These are phyloP conservation scores for Thalassophryne amazonica DNA, from an alignment of 2,797 vertebrate genomes.

Conservation along the genomic window DNA sequence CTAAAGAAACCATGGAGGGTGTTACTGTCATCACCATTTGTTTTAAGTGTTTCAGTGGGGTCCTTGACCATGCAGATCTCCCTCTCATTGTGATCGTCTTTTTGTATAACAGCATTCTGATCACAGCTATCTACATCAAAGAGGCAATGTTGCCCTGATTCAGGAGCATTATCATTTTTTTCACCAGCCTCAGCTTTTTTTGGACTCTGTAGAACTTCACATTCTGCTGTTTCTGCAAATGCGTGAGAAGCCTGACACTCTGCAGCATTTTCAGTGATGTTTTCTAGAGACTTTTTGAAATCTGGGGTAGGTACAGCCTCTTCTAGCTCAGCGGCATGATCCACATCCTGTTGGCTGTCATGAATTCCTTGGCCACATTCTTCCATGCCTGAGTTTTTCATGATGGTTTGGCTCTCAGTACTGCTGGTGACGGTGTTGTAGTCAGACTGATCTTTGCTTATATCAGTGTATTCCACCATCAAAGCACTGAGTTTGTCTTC, in stretches of 20 bases:
- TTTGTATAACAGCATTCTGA: background rate
- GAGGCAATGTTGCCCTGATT: conserved; percentile 7
- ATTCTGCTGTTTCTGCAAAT: conserved; percentile 31
- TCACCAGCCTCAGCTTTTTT: conserved; percentile 6
- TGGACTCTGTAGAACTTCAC: conserved; percentile 38
- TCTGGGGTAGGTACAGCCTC: background rate
- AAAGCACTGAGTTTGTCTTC: background rate
- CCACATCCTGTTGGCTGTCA: conserved; percentile 1
- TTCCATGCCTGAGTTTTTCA: too few relatives aligned
- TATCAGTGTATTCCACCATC: too few relatives aligned
- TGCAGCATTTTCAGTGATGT: conserved; percentile 7
- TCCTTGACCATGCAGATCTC: conserved; percentile 42
- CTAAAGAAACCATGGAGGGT: conserved; percentile 36
- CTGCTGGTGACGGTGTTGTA: too few relatives aligned
- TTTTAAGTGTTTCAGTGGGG: conserved; percentile 28
- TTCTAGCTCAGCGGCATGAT: background rate
- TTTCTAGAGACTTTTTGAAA: conserved; percentile 5
- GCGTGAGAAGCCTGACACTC: background rate
- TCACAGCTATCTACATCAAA: background rate
- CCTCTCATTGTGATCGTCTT: conserved; percentile 6
- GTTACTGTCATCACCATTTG: conserved; percentile 44
- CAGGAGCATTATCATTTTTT: background rate
- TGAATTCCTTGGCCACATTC: too few relatives aligned
- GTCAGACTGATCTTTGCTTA: too few relatives aligned
- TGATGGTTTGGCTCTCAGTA: too few relatives aligned